These are phyloP conservation scores for Probaryconus sp. DNA, from an alignment of 1,140 invertebrate genomes.

Conservation along the genomic window DNA sequence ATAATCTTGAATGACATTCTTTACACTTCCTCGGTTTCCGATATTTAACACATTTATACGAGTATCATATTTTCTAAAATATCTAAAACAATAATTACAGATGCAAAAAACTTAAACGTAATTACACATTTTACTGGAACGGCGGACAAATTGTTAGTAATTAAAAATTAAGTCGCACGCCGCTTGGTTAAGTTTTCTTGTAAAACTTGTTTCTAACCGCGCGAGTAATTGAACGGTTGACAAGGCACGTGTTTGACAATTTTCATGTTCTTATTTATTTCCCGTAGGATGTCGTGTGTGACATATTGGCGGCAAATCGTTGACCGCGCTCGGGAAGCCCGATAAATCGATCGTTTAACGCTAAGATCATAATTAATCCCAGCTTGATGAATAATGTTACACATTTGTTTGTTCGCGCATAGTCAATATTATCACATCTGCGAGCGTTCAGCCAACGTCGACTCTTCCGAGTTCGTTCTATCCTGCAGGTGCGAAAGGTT, in stretches of 20 bases:
- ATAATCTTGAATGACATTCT: no score
- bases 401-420: slow-evolving; percentile 13
- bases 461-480: no score
- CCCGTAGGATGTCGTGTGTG: slow-evolving; percentile 21
- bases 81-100: no score
- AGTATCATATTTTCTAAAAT: no score
- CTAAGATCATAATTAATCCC: slow-evolving; percentile 64
- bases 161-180: no score
- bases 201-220: slow-evolving; percentile 28
- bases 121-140: no score
- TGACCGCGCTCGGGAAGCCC: slow-evolving; percentile 1
- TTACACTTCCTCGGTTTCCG: no score
- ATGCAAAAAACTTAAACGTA: no score
- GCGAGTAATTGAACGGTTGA: slow-evolving; percentile 45
- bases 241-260: slow-evolving; percentile 54
- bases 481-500: slow-evolving; percentile 11
- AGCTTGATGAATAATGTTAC: slow-evolving; percentile 56
- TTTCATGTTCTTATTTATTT: slow-evolving; percentile 43
- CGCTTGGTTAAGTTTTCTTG: no score
- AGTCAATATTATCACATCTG: slow-evolving; percentile 14
- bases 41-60: no score
- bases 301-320: slow-evolving; percentile 14
- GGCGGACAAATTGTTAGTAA: no score
- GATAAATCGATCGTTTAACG: slow-evolving; percentile 65
- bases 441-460: no score